Base-by-base conservation (phyloP, 2,113 vertebrate genomes). In the Gavialis gangeticus region DNA sequence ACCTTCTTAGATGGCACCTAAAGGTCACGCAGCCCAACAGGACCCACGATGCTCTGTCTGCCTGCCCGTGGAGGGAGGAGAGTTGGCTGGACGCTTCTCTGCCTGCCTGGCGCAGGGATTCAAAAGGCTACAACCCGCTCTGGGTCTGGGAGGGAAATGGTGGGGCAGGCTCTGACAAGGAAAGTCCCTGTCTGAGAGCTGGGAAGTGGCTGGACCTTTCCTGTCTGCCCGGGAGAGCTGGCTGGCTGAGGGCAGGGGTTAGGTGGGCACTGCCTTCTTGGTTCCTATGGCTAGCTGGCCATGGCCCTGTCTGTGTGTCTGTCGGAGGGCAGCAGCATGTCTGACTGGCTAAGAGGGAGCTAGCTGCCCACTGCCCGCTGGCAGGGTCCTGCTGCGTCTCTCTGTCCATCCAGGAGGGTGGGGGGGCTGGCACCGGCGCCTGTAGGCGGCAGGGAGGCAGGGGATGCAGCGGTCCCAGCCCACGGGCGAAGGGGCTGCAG, bases 1-100 rank as follows among this genome's bases (percentile, higher is more conserved):
- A 95, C 92, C 95, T 95, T 89, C 90, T 92, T 96, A 85, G 69
- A 46, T 4, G 37, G 94, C 1, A 96, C 90, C 95, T 66, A 7
- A 84, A 94, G 95, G 95, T 91, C 93, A 7, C 12, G 1, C 91
- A 30, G 25, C 22, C 87, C 0, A 54, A 27, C 34, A 25, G 86
- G 93, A 82, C 77, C 90, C 77, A 30, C 57, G 0, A 37, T 79
- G 92, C 76, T 12, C 79, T 90, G 91, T 92, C 83, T 95, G 87
- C 60, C 84, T 14, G 84, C 67, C 67, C 0, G 55, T 0, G 1
- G 77, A 0, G 22, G 57, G 60, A 1, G 30, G 92, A 57, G 79
- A 91, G 92, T 21, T 0, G 15, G 0, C 16, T 18, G n/a, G 3
- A n/a, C 76, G 18, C 85, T 77, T 18, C 25, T 4, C 57, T 67